A percentile compares a stretch with the other conserved stretches of the same genome.
phyloP scores from a whole-genome alignment of 2,113 vertebrate genomes.

The Anarhynchus alexandrinus region DNA sequence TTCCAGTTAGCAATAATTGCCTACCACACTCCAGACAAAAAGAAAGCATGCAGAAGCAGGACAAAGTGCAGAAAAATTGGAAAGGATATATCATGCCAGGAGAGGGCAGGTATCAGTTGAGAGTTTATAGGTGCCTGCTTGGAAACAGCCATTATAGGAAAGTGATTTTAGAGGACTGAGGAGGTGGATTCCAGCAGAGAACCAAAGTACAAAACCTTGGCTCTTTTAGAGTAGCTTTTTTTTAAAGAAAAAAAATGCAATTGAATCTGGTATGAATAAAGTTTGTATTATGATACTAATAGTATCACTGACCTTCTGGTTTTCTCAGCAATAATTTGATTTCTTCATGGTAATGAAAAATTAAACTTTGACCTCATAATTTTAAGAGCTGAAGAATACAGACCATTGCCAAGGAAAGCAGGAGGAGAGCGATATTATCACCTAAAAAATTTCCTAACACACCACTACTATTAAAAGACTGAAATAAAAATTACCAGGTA shows the following conservation, averaged over 20 bases:
- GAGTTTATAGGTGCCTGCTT: not conserved
- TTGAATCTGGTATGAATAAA: not conserved
- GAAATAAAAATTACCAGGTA: constrained; percentile 56
- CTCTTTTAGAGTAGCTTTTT: not conserved
- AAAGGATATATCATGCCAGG: not conserved
- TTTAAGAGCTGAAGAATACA: not conserved
- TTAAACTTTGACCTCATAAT: not conserved
- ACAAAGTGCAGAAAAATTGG: not conserved
- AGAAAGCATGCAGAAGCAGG: not conserved
- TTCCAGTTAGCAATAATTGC: not conserved
- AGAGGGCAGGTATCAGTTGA: not conserved
- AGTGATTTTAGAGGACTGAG: not conserved
- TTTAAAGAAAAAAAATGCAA: not conserved
- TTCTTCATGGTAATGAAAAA: not conserved
- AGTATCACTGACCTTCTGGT: constrained; percentile 39
- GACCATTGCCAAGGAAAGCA: constrained; percentile 14
- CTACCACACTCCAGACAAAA: not conserved
- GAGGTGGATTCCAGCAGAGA: not conserved
- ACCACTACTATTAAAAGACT: constrained; percentile 30
- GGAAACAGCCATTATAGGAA: not conserved
- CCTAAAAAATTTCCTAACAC: constrained; percentile 40
- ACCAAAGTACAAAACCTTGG: not conserved
- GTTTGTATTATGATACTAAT: constrained; percentile 69
- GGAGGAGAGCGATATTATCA: constrained; percentile 18
- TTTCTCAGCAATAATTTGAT: not conserved